These are phyloP conservation scores for Encarsia formosa DNA, from an alignment of 2,888 invertebrate species.

Conservation along the genomic window DNA sequence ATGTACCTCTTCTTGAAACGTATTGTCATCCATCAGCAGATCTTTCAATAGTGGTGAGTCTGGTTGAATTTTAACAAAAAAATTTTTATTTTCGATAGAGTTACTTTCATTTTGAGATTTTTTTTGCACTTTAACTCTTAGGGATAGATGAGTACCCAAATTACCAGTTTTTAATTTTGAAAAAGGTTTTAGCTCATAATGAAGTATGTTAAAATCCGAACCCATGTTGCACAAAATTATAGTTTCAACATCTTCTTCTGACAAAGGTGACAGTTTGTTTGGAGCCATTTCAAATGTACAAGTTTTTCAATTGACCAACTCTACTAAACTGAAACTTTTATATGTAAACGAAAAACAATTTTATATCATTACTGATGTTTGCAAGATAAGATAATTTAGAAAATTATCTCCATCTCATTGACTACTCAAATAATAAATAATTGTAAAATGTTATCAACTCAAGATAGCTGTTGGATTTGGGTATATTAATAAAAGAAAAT, in stretches of 20 bases:
- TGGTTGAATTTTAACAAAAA: slow-evolving; percentile 11
- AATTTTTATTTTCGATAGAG: not conserved
- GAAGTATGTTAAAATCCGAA: slow-evolving; percentile 27
- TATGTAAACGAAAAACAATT: too few relatives aligned
- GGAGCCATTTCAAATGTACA: too few relatives aligned
- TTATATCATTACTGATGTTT: too few relatives aligned
- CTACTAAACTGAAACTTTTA: too few relatives aligned
- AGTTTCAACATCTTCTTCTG: slow-evolving; percentile 26
- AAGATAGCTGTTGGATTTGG: too few relatives aligned
- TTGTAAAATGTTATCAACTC: too few relatives aligned
- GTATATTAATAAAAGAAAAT: too few relatives aligned
- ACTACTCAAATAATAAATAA: too few relatives aligned
- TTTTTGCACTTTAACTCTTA: slow-evolving; percentile 27
- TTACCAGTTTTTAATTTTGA: slow-evolving; percentile 39
- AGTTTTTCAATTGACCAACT: too few relatives aligned
- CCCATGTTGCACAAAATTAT: slow-evolving; percentile 23
- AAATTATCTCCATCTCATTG: too few relatives aligned
- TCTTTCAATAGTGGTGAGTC: slow-evolving; percentile 1
- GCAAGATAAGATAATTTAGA: too few relatives aligned
- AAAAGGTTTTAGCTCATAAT: slow-evolving; percentile 33
- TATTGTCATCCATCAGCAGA: not conserved
- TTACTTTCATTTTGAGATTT: not conserved
- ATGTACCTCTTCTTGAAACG: slow-evolving; percentile 4
- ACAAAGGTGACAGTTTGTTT: slow-evolving; percentile 24
- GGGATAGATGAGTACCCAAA: slow-evolving; percentile 37